Percentiles rank a stretch among this genome's conserved stretches.
Evolutionary conservation across 2,888 invertebrate species (phyloP).

Genomic region (Eristalis arbustorum): DNA sequence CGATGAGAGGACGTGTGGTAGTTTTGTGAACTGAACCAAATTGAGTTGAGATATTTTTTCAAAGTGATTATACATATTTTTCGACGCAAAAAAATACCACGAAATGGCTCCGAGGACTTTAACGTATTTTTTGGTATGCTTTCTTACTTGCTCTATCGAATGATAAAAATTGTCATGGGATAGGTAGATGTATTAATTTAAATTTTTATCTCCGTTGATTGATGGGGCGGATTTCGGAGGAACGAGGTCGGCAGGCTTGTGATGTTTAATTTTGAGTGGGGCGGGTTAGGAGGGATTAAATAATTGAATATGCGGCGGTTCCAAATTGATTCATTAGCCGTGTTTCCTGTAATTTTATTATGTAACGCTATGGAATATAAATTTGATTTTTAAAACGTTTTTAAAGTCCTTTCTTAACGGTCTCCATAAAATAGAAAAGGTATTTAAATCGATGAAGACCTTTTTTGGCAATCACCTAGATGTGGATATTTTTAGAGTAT

Average conservation of each 20-base stretch:
- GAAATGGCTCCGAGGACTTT: conserved; percentile 77
- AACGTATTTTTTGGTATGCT: conserved; percentile 77
- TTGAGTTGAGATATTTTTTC: not conserved
- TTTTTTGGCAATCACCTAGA: not conserved
- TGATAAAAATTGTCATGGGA: not conserved
- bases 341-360: not conserved
- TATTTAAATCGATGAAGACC: not conserved
- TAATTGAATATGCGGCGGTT: not conserved
- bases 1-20: not conserved
- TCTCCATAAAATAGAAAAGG: not conserved
- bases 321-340: not conserved
- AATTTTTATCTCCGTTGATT: conserved; percentile 5
- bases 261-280: not conserved
- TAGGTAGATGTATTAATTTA: not conserved
- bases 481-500: not conserved
- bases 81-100: not conserved
- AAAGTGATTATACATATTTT: not conserved
- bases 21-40: not conserved
- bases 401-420: too few species aligned
- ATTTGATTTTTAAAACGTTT: too few species aligned
- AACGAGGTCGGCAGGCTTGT: not conserved
- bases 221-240: not conserved
- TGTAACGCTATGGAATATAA: not conserved
- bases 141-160: not conserved
- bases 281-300: too few species aligned